Percentiles rank a stretch among this genome's conserved stretches.
phyloP scores from a whole-genome alignment of 1,140 invertebrate species.

The Hyles euphorbiae region DNA sequence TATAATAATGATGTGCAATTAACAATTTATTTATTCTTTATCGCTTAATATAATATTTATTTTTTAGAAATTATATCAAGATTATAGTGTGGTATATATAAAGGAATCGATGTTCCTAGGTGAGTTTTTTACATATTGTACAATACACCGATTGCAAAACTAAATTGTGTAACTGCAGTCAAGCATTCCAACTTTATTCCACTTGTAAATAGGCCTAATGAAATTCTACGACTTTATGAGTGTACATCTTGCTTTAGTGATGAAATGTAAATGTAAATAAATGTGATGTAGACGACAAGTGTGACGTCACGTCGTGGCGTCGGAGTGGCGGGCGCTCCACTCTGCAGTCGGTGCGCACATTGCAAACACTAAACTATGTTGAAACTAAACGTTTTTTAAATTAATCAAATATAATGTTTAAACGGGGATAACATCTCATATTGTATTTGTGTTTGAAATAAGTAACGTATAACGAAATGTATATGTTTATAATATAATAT shows the following conservation, averaged over 20 bases:
- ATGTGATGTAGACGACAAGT: constrained; percentile 29
- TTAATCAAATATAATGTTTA: constrained; percentile 50
- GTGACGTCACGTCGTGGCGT: not conserved
- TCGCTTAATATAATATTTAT: constrained; percentile 70
- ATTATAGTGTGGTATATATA: constrained; percentile 43
- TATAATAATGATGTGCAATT: constrained; percentile 66
- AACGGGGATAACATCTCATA: constrained; percentile 73
- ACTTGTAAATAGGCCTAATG: constrained; percentile 74
- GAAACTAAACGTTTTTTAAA: constrained; percentile 59
- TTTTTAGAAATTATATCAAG: constrained; percentile 65
- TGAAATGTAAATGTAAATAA: constrained; percentile 55
- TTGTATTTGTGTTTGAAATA: constrained; percentile 74
- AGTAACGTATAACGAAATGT: constrained; percentile 73
- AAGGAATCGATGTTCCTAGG: constrained; percentile 69
- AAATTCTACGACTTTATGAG: constrained; percentile 52
- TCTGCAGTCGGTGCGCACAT: constrained; percentile 28
- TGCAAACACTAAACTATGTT: constrained; percentile 49
- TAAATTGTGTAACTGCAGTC: constrained; percentile 57
- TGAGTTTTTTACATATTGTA: constrained; percentile 56
- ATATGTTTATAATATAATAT: constrained; percentile 76
- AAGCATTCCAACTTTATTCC: constrained; percentile 74
- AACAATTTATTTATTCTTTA: constrained; percentile 68
- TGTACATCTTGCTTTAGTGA: constrained; percentile 62
- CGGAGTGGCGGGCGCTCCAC: not conserved
- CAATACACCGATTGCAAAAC: constrained; percentile 48